Conservation (phyloP, 2,113 vertebrate genomes). For the Bufo bufo region DNA sequence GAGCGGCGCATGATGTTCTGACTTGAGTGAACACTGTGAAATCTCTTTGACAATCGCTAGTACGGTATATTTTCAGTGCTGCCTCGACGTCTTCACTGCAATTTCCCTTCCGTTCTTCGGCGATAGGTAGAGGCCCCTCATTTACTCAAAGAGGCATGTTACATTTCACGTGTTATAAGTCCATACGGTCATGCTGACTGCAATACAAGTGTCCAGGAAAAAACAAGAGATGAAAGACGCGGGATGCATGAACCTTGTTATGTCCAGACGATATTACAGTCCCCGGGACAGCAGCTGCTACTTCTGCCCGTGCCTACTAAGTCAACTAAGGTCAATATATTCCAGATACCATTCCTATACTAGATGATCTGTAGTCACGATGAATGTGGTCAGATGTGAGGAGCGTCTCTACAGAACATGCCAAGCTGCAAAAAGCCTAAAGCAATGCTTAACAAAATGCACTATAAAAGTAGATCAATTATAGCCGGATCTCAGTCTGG, state of each 20-base stretch:
- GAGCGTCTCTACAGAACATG: too few relatives aligned
- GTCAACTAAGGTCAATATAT: neutral
- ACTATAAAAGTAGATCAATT: too few relatives aligned
- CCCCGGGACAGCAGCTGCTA: neutral
- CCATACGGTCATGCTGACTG: neutral
- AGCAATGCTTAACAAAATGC: too few relatives aligned
- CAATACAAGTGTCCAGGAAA: neutral
- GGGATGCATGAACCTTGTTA: neutral
- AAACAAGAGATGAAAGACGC: neutral
- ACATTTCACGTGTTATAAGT: neutral
- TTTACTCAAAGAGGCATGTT: neutral
- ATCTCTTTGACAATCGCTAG: neutral
- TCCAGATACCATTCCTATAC: neutral
- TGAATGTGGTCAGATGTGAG: neutral
- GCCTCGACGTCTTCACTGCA: neutral
- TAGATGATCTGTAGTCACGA: neutral
- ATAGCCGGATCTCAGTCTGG: too few relatives aligned
- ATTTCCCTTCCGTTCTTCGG: neutral
- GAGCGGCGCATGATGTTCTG: neutral
- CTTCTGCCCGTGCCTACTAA: neutral
- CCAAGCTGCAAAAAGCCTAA: too few relatives aligned
- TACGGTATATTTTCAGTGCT: neutral
- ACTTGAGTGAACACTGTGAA: neutral
- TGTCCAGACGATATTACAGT: neutral
- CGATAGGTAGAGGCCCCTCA: neutral